Conservation (phyloP, 2,888 invertebrate species). For the Rhogogaster chlorosoma region DNA sequence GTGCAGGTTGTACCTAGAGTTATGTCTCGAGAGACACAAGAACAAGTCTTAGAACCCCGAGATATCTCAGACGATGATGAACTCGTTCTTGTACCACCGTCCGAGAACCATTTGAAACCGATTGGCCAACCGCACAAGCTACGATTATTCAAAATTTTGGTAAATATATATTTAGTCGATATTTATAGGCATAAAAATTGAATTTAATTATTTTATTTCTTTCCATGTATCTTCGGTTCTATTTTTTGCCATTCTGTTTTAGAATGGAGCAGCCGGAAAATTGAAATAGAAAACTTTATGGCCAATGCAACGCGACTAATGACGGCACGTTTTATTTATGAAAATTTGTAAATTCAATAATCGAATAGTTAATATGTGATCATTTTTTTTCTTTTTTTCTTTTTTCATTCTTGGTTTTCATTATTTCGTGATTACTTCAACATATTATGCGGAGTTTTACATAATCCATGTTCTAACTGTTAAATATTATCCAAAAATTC, state of each 20-base stretch:
- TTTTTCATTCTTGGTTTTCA: neutral
- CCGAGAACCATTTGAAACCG: conserved; percentile 56
- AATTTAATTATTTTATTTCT: neutral
- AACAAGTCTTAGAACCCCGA: conserved; percentile 36
- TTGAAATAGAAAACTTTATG: conserved; percentile 29
- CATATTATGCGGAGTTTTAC: neutral
- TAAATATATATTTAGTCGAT: conserved; percentile 49
- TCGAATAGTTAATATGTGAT: neutral
- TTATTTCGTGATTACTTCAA: neutral
- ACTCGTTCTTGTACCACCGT: conserved; percentile 58
- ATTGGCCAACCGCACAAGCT: conserved; percentile 58
- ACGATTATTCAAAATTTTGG: conserved; percentile 65
- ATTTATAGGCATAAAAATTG: neutral
- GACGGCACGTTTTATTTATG: conserved; percentile 31
- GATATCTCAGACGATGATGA: conserved; percentile 39
- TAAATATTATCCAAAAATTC: neutral
- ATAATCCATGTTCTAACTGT: neutral
- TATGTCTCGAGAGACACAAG: conserved; percentile 33
- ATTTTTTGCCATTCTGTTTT: neutral
- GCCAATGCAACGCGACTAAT: conserved; percentile 24
- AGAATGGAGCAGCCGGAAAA: conserved; percentile 42
- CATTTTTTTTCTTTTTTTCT: neutral
- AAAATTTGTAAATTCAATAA: conserved; percentile 19
- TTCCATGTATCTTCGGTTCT: neutral
- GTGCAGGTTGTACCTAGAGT: conserved; percentile 28